Evolutionary conservation across 2,888 invertebrate genomes (phyloP), one percentile per base, ranked within the genome.

Genomic region (Drosophila peninsularis): DNA sequence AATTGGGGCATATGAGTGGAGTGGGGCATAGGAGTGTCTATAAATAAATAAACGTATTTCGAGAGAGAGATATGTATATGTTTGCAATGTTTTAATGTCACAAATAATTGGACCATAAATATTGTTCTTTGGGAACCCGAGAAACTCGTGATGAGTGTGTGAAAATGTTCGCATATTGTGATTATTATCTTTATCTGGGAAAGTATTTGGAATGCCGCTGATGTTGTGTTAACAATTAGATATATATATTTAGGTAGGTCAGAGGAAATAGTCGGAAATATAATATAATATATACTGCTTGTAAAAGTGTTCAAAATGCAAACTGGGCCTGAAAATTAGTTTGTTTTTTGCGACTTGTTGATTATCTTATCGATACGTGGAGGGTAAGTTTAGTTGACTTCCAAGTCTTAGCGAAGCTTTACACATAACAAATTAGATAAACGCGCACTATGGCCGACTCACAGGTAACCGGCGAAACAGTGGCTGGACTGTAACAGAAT

Each of bases 301-400:
- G 44, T 14, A 44, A 14, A 14, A 10, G 10, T 27, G 27, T 30
- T 17, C 45, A 5, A 17, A 27, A 17, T 11, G n/a, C 27, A 30
- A 45, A 45, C 45, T 30, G 17, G 10, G 7, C 17, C 13, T 14
- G 30, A 7, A 50, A 21, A 10, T 9, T 14, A 9, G 50, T 47
- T 9, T 27, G 1, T 27, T n/a, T 45, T 32, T 55, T 5, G 5
- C 37, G 45, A 27, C 45, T 21, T 55, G 34, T 42, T 32, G 41
- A 17, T 60, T 81, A 80, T 81, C 79, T 80, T 80, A 80, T 80
- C 78, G 66, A 77, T 66, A 54, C 21, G 47, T 47, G 30, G 17
- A 30, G 30, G 17, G 27, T 44, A 53, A 70, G 66, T 50, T 32
- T 10, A 21, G 32, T 42, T 24, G 54, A 64, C 47, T 61, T 54